phyloP scores from a whole-genome alignment of 2,113 vertebrate species.

The Octodon degus region DNA sequence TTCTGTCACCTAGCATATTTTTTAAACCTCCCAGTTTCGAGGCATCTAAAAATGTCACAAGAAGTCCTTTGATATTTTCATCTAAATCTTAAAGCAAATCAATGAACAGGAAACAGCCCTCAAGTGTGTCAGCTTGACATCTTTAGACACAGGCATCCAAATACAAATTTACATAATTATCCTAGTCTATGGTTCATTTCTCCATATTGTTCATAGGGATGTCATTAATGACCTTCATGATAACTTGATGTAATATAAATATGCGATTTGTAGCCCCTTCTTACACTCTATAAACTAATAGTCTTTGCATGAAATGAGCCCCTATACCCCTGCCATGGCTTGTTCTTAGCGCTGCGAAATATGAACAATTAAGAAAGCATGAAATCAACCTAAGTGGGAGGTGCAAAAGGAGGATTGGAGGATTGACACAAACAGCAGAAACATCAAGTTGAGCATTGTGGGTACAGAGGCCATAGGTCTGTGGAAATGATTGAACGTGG shows the following conservation, averaged over 20 bases:
- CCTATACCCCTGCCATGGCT: background rate
- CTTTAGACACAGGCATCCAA: constrained; percentile 56
- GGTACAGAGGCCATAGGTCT: background rate
- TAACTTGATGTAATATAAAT: constrained; percentile 45
- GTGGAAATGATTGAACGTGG: background rate
- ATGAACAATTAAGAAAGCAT: background rate
- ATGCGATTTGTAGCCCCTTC: constrained; percentile 34
- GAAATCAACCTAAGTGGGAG: background rate
- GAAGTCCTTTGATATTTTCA: constrained; percentile 67
- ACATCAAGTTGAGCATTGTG: too few relatives aligned
- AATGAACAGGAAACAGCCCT: constrained; percentile 70
- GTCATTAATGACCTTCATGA: constrained; percentile 60
- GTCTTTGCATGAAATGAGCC: constrained; percentile 37
- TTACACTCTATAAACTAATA: background rate
- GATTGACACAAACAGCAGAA: background rate
- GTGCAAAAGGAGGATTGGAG: background rate
- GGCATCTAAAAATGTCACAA: constrained; percentile 66
- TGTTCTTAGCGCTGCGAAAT: background rate
- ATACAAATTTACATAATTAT: constrained; percentile 67
- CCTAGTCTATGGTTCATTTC: constrained; percentile 47
- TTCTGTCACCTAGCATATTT: constrained; percentile 69
- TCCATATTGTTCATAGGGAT: constrained; percentile 40
- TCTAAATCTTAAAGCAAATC: constrained; percentile 63
- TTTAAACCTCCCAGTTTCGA: constrained; percentile 30
- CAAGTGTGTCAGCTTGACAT: constrained; percentile 45